Conservation (phyloP, 2,113 vertebrate genomes). For the Datnioides undecimradiatus region DNA sequence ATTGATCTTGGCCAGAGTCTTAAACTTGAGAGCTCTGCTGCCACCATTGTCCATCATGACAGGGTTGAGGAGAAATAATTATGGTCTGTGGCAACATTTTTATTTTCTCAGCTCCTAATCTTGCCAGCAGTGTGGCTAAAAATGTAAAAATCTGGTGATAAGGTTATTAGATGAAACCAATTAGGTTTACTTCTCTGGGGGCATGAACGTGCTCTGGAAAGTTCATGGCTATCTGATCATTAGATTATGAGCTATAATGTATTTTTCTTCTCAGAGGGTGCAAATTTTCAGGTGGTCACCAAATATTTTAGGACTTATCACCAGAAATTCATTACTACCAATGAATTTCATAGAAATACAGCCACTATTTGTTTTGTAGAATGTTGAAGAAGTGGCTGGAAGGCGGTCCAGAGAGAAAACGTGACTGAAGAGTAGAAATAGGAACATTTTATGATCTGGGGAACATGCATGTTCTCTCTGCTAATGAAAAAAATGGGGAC, state of each 20-base stretch:
- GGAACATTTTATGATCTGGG: no score
- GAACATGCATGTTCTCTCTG: neutral
- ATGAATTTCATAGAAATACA: no score
- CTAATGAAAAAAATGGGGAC: no score
- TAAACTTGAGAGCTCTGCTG: neutral
- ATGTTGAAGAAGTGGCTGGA: no score
- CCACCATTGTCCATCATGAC: neutral
- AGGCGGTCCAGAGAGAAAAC: no score
- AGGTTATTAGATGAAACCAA: neutral
- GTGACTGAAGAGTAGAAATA: no score
- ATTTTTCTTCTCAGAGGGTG: neutral
- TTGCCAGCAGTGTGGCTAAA: neutral
- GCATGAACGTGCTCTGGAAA: neutral
- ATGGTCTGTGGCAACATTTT: neutral
- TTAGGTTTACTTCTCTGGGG: neutral
- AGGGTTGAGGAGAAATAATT: neutral
- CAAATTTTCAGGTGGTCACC: neutral
- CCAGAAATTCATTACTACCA: no score
- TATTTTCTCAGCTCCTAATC: neutral
- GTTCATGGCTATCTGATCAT: neutral
- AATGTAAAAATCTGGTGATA: neutral
- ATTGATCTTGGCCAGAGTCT: conserved; percentile 22
- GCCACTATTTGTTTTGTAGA: no score
- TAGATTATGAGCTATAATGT: neutral
- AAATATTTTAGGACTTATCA: no score